Conservation (phyloP, 2,797 vertebrate genomes). For the Eptatretus atami region DNA sequence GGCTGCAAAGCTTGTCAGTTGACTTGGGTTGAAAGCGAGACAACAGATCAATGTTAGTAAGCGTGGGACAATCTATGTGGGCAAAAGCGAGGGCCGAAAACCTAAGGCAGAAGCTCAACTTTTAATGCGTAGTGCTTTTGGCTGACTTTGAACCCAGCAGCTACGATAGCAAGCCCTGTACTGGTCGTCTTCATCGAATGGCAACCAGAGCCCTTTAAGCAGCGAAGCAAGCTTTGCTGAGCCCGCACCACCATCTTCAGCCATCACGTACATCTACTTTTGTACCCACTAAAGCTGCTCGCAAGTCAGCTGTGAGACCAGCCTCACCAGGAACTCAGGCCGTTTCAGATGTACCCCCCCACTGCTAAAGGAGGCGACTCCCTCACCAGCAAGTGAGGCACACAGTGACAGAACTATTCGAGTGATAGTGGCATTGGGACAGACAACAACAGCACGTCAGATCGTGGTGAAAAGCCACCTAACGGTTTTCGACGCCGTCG, state of each 20-base stretch:
- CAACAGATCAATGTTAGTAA: slow-evolving; percentile 97
- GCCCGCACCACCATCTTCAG: slow-evolving; percentile 31
- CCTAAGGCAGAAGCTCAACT: slow-evolving; percentile 33
- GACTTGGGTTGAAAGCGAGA: slow-evolving; percentile 52
- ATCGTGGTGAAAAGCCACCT: slow-evolving; percentile 41
- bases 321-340: slow-evolving; percentile 39
- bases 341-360: slow-evolving; percentile 16
- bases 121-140: too few relatives aligned
- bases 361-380: slow-evolving; percentile 52
- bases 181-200: slow-evolving; percentile 17
- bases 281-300: slow-evolving; percentile 3
- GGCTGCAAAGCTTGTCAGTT: slow-evolving; percentile 56
- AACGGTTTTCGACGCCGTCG: slow-evolving; percentile 43
- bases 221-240: slow-evolving; percentile 72
- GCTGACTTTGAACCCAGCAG: too few relatives aligned
- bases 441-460: slow-evolving; percentile 57
- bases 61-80: slow-evolving; percentile 95
- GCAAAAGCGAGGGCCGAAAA: slow-evolving; percentile 69
- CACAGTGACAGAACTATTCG: slow-evolving; percentile 55
- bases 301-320: slow-evolving; percentile 16
- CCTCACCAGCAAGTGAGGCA: slow-evolving; percentile 53
- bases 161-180: too few relatives aligned
- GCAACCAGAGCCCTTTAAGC: slow-evolving; percentile 51
- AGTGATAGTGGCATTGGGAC: slow-evolving; percentile 71
- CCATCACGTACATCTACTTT: background rate